Evolutionary conservation across 2,113 vertebrate genomes (phyloP).

Genomic region (Tympanuchus pallidicinctus): DNA sequence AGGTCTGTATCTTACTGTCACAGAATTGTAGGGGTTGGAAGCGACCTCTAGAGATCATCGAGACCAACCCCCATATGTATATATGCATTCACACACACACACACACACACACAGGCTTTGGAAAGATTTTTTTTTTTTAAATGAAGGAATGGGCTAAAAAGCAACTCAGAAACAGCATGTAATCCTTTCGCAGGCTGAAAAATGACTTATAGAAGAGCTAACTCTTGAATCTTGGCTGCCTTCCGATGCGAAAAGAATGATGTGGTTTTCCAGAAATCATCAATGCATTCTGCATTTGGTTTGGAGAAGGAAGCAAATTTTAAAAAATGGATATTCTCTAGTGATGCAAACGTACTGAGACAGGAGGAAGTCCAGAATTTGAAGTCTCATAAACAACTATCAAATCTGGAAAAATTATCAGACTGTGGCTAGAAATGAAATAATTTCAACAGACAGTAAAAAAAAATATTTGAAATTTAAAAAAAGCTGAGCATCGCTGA

Average conservation of each 20-base stretch:
- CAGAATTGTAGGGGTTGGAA: no score
- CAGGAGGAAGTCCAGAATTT: background rate
- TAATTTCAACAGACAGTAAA: background rate
- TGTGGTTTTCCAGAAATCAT: background rate
- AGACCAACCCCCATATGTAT: no score
- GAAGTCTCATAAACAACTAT: background rate
- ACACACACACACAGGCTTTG: background rate
- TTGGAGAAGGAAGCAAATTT: background rate
- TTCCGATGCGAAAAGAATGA: background rate
- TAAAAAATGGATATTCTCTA: background rate
- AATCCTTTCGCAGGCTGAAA: background rate
- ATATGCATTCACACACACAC: fast-evolving
- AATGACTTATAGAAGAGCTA: background rate
- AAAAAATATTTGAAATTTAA: background rate
- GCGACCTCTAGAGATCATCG: no score
- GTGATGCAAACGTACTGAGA: background rate
- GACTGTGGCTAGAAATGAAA: background rate
- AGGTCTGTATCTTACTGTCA: no score
- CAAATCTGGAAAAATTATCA: background rate
- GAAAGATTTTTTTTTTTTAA: background rate
- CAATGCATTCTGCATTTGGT: background rate
- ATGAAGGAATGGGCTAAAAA: background rate
- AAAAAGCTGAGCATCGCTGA: background rate
- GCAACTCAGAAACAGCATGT: background rate
- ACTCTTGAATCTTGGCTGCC: background rate